Percentiles rank a stretch among this genome's conserved stretches.
Conservation (phyloP, 2,888 invertebrate species). For the Luffia ferchaultella region DNA sequence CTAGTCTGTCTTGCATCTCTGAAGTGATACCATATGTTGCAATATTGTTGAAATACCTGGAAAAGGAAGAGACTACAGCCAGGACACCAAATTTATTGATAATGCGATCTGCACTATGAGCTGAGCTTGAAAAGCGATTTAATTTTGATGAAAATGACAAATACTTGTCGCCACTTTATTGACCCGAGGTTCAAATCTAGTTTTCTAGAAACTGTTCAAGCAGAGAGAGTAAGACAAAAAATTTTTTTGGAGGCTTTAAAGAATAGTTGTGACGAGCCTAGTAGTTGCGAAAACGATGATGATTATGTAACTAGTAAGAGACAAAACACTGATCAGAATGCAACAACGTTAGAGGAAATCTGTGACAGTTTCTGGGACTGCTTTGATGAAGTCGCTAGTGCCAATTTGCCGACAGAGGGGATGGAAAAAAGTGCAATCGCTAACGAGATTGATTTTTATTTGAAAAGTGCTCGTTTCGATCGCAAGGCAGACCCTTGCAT, state of each 20-base stretch:
- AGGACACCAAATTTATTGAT: conserved; percentile 4
- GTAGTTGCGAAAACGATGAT: conserved; percentile 4
- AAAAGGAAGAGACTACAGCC: neutral
- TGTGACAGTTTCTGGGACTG: conserved; percentile 17
- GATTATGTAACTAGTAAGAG: conserved; percentile 8
- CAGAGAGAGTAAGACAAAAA: conserved; percentile 6
- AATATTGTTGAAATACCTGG: conserved; percentile 9
- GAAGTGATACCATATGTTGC: conserved; percentile 15
- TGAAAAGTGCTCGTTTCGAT: conserved; percentile 14
- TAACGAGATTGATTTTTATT: conserved; percentile 13
- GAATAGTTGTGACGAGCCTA: neutral
- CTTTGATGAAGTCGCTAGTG: conserved; percentile 16
- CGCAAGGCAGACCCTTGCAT: conserved; percentile 13
- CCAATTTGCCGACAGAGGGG: conserved; percentile 8
- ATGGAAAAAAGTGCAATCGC: neutral
- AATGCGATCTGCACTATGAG: conserved; percentile 13
- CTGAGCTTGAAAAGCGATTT: conserved; percentile 1
- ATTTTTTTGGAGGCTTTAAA: conserved; percentile 9
- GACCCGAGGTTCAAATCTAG: conserved; percentile 14
- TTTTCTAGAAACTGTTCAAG: conserved; percentile 7
- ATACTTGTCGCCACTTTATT: neutral
- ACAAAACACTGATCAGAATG: conserved; percentile 11
- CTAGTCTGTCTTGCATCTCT: conserved; percentile 11
- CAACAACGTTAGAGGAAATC: conserved; percentile 12
- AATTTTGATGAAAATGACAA: neutral